Conservation (phyloP, 30 jellyfish, hydroid and myxozoan genomes). For the Rhopilema esculentum region DNA sequence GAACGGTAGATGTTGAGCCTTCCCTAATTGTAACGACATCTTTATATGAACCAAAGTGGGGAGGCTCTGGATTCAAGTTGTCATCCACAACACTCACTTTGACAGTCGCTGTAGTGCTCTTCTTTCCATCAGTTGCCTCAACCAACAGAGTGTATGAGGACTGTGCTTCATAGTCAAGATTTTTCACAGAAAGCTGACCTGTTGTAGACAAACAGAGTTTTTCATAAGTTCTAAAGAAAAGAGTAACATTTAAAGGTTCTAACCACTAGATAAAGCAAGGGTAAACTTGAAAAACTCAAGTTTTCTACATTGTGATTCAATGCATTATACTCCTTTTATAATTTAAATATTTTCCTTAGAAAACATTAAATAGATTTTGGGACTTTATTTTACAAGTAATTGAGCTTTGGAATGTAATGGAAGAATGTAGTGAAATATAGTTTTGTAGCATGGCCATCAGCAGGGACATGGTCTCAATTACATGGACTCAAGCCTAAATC, state of each 20-base stretch:
- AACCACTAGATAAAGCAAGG: too few relatives aligned
- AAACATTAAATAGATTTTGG: too few relatives aligned
- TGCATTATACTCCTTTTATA: neutral
- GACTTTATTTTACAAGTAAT: too few relatives aligned
- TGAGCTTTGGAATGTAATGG: too few relatives aligned
- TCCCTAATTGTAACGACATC: constrained; percentile 66
- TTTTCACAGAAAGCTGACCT: constrained; percentile 93
- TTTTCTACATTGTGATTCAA: too few relatives aligned
- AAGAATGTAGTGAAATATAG: too few relatives aligned
- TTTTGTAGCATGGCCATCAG: too few relatives aligned
- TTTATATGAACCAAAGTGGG: constrained; percentile 72
- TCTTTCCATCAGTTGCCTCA: constrained; percentile 84
- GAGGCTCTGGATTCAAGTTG: constrained; percentile 71
- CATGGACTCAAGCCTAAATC: too few relatives aligned
- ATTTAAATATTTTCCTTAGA: neutral
- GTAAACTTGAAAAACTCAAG: too few relatives aligned
- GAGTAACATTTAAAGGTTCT: too few relatives aligned
- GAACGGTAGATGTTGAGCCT: constrained; percentile 62
- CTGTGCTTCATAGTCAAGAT: constrained; percentile 79
- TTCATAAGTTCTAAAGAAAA: too few relatives aligned
- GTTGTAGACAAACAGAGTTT: neutral
- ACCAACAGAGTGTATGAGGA: constrained; percentile 64
- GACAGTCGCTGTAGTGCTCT: constrained; percentile 73
- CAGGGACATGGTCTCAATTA: too few relatives aligned
- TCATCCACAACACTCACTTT: constrained; percentile 78